phyloP scores from a whole-genome alignment of 30 jellyfish, hydroid and myxozoan species.

The Hydra vulgaris region DNA sequence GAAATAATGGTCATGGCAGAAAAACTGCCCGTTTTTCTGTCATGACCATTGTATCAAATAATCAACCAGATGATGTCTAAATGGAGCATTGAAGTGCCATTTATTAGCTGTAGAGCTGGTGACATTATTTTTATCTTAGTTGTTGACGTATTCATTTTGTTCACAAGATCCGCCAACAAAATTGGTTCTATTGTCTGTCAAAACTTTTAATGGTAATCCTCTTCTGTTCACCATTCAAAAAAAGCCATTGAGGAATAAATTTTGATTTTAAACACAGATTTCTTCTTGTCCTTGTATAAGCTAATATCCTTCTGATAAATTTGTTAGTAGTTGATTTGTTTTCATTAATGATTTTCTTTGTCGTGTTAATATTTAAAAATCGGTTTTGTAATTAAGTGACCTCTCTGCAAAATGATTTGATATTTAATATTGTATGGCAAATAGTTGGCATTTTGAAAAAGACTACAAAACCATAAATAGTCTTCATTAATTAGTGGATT shows the following conservation, averaged over 20 bases:
- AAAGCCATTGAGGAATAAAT: slow-evolving; percentile 9
- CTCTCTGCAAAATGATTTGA: slow-evolving; percentile 41
- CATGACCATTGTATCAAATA: too few relatives aligned
- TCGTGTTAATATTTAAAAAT: slow-evolving; percentile 10
- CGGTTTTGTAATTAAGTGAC: slow-evolving; percentile 7
- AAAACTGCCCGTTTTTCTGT: too few relatives aligned
- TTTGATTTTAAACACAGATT: not conserved
- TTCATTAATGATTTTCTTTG: not conserved
- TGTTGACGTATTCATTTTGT: not conserved
- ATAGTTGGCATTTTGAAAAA: slow-evolving; percentile 4
- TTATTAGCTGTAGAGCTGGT: not conserved
- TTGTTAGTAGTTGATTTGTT: not conserved
- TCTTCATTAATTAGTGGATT: slow-evolving; percentile 22
- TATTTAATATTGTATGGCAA: slow-evolving; percentile 22
- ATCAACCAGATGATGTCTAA: too few relatives aligned
- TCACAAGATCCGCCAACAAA: not conserved
- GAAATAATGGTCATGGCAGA: too few relatives aligned
- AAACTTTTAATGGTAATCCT: not conserved
- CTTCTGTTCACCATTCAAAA: slow-evolving; percentile 4
- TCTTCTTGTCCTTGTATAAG: not conserved
- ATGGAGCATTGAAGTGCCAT: not conserved
- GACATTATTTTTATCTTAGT: not conserved
- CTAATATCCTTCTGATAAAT: slow-evolving; percentile 2
- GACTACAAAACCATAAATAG: not conserved
- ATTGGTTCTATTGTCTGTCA: not conserved